Evolutionary conservation across 1,140 invertebrate genomes (phyloP).

Genomic region (Danaus melanippus): DNA sequence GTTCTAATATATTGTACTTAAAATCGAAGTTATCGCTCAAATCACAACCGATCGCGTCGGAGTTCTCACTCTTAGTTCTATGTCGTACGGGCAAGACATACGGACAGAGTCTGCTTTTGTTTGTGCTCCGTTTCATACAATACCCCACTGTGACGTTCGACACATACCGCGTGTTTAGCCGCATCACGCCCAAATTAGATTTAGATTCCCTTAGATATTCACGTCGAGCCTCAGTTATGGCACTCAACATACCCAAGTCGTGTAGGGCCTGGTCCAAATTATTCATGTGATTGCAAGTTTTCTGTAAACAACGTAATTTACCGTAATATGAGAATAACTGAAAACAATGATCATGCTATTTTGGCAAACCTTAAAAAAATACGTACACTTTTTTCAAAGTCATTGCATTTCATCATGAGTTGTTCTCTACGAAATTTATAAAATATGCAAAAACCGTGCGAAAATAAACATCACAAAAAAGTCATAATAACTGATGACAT

Average conservation of each 20-base stretch:
- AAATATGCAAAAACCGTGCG: constrained; percentile 52
- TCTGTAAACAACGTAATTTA: constrained; percentile 47
- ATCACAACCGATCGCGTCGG: constrained; percentile 64
- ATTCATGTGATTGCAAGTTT: constrained; percentile 56
- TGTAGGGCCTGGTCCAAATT: constrained; percentile 73
- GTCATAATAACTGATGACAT: constrained; percentile 64
- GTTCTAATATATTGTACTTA: constrained; percentile 53
- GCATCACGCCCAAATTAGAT: constrained; percentile 66
- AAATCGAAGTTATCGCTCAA: constrained; percentile 46
- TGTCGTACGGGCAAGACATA: constrained; percentile 69
- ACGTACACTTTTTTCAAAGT: constrained; percentile 55
- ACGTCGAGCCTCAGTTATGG: constrained; percentile 70
- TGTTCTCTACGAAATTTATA: constrained; percentile 33
- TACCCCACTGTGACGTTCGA: constrained; percentile 74
- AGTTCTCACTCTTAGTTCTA: constrained; percentile 75
- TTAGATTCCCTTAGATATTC: constrained; percentile 71
- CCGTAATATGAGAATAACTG: constrained; percentile 7
- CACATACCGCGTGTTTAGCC: constrained; percentile 71
- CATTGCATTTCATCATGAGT: constrained; percentile 60
- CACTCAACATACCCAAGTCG: constrained; percentile 74
- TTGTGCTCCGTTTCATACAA: constrained; percentile 65
- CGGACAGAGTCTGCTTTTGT: constrained; percentile 66
- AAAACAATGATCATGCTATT: too few relatives aligned
- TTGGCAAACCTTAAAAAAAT: constrained; percentile 8
- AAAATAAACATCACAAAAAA: constrained; percentile 71